Evolutionary conservation across 2,888 invertebrate species (phyloP), one percentile per base, ranked within the genome.

Genomic region (Bellardia pandia): DNA sequence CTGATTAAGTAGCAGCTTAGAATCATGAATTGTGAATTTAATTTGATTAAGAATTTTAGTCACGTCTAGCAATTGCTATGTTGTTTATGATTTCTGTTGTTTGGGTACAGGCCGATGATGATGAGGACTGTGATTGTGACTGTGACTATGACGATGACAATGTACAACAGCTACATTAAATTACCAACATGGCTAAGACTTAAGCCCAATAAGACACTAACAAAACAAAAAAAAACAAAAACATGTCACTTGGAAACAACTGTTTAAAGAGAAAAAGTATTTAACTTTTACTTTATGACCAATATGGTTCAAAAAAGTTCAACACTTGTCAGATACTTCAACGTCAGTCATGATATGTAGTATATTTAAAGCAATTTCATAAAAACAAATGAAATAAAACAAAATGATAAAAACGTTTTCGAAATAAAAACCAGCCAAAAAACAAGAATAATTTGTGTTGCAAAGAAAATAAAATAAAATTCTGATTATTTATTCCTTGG

Each of bases 11-110:
- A 37, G 4, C 14, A 48, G 16, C 40, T 42, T 16, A 33, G 3
- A 71, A 48, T 83, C 74, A 81, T 82, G 40, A 60, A 42, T 13
- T 51, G 37, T 72, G n/a, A 69, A 51, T 78, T 71, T 79, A 69
- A 76, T 79, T 76, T 62, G 16, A 80, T 83, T 80, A 79, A 33
- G 53, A 45, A 86, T 84, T 76, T 60, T 45, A 68, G 84, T 86
- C 86, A 86, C 86, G 86, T 84, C 16, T 51, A 56, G 42, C 53
- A 68, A 84, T 84, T 86, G 86, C 16, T 51, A 83, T 86, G 60
- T 84, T 84, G 84, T 80, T 86, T 71, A 86, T 75, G 71, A 79
- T 84, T 80, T 66, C 40, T 72, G 48, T 66, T 64, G 37, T 40
- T 64, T 40, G 14, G 14, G 40, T 56, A 8, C 16, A 16, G 64